A percentile compares a stretch with the other conserved stretches of the same genome.
Evolutionary conservation across 2,113 vertebrate genomes (phyloP).

Genomic region (human (Homo sapiens)): GRCh38 chr12:106026501-106027000

Average conservation of each 20-base stretch:
- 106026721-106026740: neutral
- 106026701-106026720: neutral
- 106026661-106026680: neutral
- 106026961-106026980: neutral
- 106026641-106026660: neutral
- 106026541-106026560: neutral
- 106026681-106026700: neutral
- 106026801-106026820: neutral
- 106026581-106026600: neutral
- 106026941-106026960: fast-evolving
- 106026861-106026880: neutral
- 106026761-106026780: neutral
- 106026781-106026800: neutral
- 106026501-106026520: neutral
- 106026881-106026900: neutral
- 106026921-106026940: neutral
- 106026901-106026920: neutral
- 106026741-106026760: neutral
- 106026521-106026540: neutral
- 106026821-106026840: neutral
- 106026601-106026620: neutral
- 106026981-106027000: neutral
- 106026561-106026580: neutral
- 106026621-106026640: neutral
- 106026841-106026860: neutral